Base-by-base conservation (phyloP, 2,888 invertebrate species). In the Dyspetes luteomarginatus region DNA sequence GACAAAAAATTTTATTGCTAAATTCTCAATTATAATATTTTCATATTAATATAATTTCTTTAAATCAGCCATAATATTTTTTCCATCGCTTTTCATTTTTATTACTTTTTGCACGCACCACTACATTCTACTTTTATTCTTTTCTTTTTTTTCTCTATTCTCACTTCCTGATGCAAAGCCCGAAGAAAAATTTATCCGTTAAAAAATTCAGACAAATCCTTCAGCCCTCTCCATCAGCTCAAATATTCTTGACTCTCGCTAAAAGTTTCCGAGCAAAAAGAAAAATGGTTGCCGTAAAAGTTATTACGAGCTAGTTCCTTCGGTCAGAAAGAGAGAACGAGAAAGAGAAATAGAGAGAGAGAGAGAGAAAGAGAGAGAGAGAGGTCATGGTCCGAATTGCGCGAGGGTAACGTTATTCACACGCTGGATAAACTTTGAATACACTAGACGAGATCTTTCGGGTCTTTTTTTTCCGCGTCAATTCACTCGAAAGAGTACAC, bases 201-300 rank as follows among this genome's bases (percentile, higher is more conserved):
- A 45, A 80, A 80, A 75, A 75, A 80, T 80, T 56, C 75, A 75
- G 30, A 69, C 45, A 80, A 80, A 80, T 80, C 71, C 65, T 43
- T 75, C 50, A 58, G 58, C 12, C 24, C 36, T 2, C 36, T n/a
- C 43, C 43, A 55, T 52, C 50, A 56, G 43, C 56, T 71, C 62
- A 41, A 55, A 69, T 71, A 72, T 65, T 60, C 60, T 50, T 30
- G 7, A 22, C 41, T 41, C 24, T 17, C 22, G 26, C 26, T 9
- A 41, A 65, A 60, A 75, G 52, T 80, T 75, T 41, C 15, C 50
- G 43, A 58, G 15, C 22, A 22, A 22, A 45, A 26, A 22, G 56
- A 45, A 45, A 43, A 76, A 58, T 19, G 28, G 50, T 26, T 24
- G 7, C 56, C 30, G 43, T 43, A 56, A 58, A 69, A 75, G 62